Base-by-base conservation (phyloP, 2,113 vertebrate genomes). In the Salvelinus fontinalis region DNA sequence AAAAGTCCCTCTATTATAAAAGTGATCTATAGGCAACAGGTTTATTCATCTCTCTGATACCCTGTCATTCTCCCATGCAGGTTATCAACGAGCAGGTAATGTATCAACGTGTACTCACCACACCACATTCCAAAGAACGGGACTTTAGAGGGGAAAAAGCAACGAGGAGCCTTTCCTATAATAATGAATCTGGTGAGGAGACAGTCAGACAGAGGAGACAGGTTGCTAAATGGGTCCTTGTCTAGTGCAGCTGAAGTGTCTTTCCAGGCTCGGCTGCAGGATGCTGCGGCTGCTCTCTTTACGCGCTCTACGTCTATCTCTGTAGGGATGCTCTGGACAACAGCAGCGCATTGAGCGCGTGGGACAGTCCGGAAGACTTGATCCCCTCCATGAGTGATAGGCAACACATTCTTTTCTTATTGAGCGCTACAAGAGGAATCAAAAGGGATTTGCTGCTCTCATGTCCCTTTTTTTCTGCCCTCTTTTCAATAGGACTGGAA, bases 381-480 rank as follows among this genome's bases (percentile, higher is more conserved):
- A 94, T 93, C 93, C 93, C 90, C 91, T 92, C 88, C 91, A 88
- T 94, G 91, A 94, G 89, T 94, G 94, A 94, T 94, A 94, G 93
- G 93, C 93, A 93, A 95, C 94, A 95, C 94, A 95, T 95, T 95
- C 94, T 95, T 94, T 92, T 93, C 94, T 94, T 94, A 96, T 91
- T 95, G 93, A 95, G 94, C 93, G 89, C 93, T 93, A 94, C 93
- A 92, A 93, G 92, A 88, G 92, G 94, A 94, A 94, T 94, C 93
- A 94, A 94, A 92, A 93, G 92, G 94, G 94, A 94, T 94, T 93
- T 95, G 93, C 93, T 90, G 93, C 93, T 94, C 93, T 95, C 94
- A 94, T 94, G 93, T 94, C 92, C 91, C 90, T 93, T 91, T 92
- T 92, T 92, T 83, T 62, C 8, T 89, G 81, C 81, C 87, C 85